Evolutionary conservation across 1,140 invertebrate species (phyloP).

Genomic region (Tenebrio molitor): DNA sequence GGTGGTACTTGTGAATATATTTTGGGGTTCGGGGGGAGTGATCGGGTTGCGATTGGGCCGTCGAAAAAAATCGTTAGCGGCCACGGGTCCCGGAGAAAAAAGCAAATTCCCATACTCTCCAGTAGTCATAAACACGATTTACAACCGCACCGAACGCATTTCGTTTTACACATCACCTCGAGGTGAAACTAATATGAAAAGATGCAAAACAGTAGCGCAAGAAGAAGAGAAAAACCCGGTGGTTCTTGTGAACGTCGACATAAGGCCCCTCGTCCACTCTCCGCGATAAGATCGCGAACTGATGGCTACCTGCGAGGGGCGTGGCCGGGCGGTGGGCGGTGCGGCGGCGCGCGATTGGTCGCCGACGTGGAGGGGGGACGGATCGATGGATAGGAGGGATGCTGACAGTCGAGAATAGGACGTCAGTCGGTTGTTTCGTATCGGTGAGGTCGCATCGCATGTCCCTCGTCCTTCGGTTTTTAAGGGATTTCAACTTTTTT

Average conservation of each 20-base stretch:
- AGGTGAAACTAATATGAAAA: constrained; percentile 52
- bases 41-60: too few species aligned
- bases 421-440: constrained; percentile 35
- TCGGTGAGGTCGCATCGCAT: constrained; percentile 19
- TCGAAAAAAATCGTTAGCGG: too few species aligned
- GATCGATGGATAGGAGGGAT: constrained; percentile 40
- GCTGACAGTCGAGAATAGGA: constrained; percentile 18
- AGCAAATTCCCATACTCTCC: constrained; percentile 30
- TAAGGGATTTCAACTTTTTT: constrained; percentile 8
- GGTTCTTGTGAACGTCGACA: constrained; percentile 52
- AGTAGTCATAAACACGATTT: constrained; percentile 40
- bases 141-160: constrained; percentile 39
- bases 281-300: constrained; percentile 63
- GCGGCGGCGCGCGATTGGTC: background rate
- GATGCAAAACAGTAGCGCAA: constrained; percentile 53
- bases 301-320: constrained; percentile 63
- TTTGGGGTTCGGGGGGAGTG: too few species aligned
- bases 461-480: constrained; percentile 1
- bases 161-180: constrained; percentile 39
- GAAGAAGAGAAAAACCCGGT: constrained; percentile 52
- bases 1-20: too few species aligned
- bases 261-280: constrained; percentile 44
- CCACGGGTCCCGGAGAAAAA: background rate
- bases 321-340: constrained; percentile 38
- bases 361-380: background rate